phyloP scores from a whole-genome alignment of 2,797 vertebrate genomes.

The Sebastes nivosus region DNA sequence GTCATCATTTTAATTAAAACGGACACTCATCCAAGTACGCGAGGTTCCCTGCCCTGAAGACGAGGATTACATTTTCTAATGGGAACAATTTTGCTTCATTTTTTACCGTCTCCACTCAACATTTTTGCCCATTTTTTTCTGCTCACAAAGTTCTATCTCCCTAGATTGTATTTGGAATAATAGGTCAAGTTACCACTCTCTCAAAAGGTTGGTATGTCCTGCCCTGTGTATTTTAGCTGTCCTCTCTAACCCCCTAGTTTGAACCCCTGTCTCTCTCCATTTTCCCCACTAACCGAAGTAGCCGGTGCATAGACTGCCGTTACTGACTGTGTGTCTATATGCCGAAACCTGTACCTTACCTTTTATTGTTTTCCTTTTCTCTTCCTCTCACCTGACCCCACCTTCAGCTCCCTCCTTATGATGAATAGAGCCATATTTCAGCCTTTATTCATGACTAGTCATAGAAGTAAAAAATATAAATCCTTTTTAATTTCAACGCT shows the following conservation, averaged over 20 bases:
- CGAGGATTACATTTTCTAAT: conserved; percentile 78
- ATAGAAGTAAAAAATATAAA: conserved; percentile 4
- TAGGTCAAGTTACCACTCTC: conserved; percentile 99
- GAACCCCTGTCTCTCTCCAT: conserved; percentile 85
- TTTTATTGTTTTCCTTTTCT: conserved; percentile 73
- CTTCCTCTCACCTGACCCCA: conserved; percentile 72
- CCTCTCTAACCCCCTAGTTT: conserved; percentile 97
- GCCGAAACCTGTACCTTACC: conserved; percentile 80
- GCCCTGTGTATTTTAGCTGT: conserved; percentile 99
- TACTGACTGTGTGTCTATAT: conserved; percentile 84
- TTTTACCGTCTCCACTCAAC: conserved; percentile 69
- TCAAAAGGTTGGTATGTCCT: conserved; percentile 99
- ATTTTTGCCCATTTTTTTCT: conserved; percentile 83
- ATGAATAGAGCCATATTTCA: conserved; percentile 32
- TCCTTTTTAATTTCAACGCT: not conserved
- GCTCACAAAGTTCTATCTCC: conserved; percentile 98
- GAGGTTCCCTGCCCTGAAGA: conserved; percentile 44
- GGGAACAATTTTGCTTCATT: conserved; percentile 53
- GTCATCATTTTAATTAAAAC: conserved; percentile 43
- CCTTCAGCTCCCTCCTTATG: conserved; percentile 66
- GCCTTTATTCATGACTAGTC: conserved; percentile 20
- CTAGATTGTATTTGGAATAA: conserved; percentile 99
- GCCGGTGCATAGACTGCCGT: conserved; percentile 86
- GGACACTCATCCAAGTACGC: conserved; percentile 38
- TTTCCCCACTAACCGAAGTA: conserved; percentile 94